A percentile compares a stretch with the other conserved stretches of the same genome.
Evolutionary conservation across 2,797 vertebrate genomes (phyloP).

Genomic region (Semotilus atromaculatus): DNA sequence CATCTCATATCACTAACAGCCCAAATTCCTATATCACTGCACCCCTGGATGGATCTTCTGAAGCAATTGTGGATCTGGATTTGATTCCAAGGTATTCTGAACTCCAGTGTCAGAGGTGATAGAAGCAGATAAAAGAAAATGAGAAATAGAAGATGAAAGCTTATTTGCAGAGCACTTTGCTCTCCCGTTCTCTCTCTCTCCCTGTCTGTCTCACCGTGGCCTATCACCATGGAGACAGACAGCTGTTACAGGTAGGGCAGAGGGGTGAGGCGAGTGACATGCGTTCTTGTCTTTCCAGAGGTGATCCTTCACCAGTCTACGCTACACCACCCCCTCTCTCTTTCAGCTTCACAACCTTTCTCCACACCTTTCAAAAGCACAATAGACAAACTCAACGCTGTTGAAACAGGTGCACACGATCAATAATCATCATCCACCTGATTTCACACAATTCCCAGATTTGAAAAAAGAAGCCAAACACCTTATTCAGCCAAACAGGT

Average conservation of each 20-base stretch:
- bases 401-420: conserved; percentile 12
- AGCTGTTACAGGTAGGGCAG: conserved; percentile 77
- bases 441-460: conserved; percentile 50
- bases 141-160: conserved; percentile 35
- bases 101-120: conserved; percentile 5
- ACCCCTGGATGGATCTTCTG: neutral
- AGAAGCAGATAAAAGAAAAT: conserved; percentile 24
- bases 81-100: neutral
- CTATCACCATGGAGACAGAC: conserved; percentile 83
- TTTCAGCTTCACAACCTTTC: neutral
- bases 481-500: conserved; percentile 27
- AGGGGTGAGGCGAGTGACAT: conserved; percentile 36
- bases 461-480: neutral
- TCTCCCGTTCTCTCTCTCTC: neutral
- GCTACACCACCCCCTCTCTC: neutral
- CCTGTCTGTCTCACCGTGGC: conserved; percentile 64
- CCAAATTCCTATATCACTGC: neutral
- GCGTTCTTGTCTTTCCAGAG: conserved; percentile 45
- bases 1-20: neutral
- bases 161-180: conserved; percentile 28
- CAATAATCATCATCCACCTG: conserved; percentile 20
- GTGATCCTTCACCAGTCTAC: conserved; percentile 45
- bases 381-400: neutral
- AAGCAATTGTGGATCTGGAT: conserved; percentile 20
- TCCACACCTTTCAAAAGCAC: neutral